Evolutionary conservation across 2,797 vertebrate species (phyloP), one percentile per base, ranked within the genome.

Genomic region (Dromococcyx pavoninus): DNA sequence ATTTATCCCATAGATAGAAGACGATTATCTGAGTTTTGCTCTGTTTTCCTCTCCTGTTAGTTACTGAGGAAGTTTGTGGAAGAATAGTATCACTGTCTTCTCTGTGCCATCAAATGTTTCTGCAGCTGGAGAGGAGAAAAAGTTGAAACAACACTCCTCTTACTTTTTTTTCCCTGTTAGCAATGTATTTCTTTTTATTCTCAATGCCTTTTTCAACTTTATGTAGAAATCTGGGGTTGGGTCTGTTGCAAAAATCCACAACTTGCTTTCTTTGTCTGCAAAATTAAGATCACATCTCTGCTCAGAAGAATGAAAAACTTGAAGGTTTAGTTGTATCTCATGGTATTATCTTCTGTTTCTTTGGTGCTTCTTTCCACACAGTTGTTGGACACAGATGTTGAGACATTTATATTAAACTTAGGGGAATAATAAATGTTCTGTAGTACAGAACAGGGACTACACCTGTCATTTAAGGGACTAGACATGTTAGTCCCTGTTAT

Each of bases 1-100:
- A 93, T 95, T 86, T 90, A 61, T 78, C 30, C 22, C 5, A 2
- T 61, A 93, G 94, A 91, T 82, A 89, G 81, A 91, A 79, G 67
- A 71, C 8, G 25, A 71, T 92, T 93, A 85, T 95, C 44, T 89
- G 94, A 93, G 72, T 93, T 93, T 93, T 75, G 57, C 51, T 35
- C 27, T 90, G 62, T 72, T 89, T 86, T 67, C n/a, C n/a, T 84
- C 58, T 78, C 50, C 33, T 86, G n/a, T 72, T 83, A 37, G 44
- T 74, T 91, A 72, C 79, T 93, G 88, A 69, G 0, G 5, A 86
- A 84, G 35, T 58, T 91, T 72, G 61, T 54, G 62, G 56, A 93
- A 96, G 93, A 96, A 96, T 88, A 90, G 58, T 58, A 58, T 43
- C 92, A 78, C 66, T 95, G 93, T 95, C 32, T 93, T 91, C 86